Percentiles rank a stretch among this genome's conserved stretches.
Conservation (phyloP, 2,888 invertebrate species). For the Ectropis crepuscularia region DNA sequence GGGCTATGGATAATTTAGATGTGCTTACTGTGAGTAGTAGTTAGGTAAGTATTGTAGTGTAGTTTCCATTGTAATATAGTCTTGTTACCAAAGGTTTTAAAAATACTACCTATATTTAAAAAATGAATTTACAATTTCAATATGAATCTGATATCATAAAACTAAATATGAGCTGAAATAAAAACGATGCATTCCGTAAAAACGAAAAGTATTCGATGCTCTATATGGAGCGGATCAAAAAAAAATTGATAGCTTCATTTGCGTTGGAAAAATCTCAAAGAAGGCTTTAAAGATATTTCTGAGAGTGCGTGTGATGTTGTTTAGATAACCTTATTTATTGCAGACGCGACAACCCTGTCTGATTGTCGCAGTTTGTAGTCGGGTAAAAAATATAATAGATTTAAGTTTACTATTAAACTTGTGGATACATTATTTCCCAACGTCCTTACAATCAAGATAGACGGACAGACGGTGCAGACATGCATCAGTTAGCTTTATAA, state of each 20-base stretch:
- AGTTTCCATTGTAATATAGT: too few relatives aligned
- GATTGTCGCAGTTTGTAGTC: slow-evolving; percentile 29
- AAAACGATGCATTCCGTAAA: too few relatives aligned
- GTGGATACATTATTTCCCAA: slow-evolving; percentile 1
- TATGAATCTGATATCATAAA: too few relatives aligned
- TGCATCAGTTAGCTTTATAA: slow-evolving; percentile 36
- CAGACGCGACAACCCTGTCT: slow-evolving; percentile 28
- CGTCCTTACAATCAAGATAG: slow-evolving; percentile 31
- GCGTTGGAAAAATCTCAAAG: slow-evolving; percentile 47
- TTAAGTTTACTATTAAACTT: slow-evolving; percentile 1
- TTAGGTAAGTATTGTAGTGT: too few relatives aligned
- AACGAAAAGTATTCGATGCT: too few relatives aligned
- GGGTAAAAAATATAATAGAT: slow-evolving; percentile 11
- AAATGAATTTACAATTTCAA: too few relatives aligned
- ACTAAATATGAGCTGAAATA: too few relatives aligned
- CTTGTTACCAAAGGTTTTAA: too few relatives aligned
- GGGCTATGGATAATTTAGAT: too few relatives aligned
- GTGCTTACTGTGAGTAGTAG: too few relatives aligned
- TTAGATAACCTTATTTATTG: slow-evolving; percentile 64
- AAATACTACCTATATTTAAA: too few relatives aligned
- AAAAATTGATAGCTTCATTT: slow-evolving; percentile 22
- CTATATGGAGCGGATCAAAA: slow-evolving; percentile 1
- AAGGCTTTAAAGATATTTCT: slow-evolving; percentile 68
- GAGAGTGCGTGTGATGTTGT: slow-evolving; percentile 63
- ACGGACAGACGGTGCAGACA: slow-evolving; percentile 28